Percentiles rank a stretch among this genome's conserved stretches.
Conservation (phyloP, 2,113 vertebrate genomes). For the Gavia stellata region DNA sequence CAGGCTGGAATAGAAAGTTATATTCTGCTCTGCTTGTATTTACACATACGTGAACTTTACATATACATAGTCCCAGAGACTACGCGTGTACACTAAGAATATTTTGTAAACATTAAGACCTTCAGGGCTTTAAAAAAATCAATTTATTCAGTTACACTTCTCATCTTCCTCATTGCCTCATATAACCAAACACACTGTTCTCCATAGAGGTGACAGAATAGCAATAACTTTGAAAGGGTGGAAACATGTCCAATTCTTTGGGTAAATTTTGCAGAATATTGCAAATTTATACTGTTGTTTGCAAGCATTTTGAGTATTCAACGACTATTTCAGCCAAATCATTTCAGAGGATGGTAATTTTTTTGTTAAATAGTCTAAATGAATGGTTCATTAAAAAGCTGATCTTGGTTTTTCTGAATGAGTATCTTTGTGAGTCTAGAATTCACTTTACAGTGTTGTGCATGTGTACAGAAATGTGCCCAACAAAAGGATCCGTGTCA, state of each 20-base stretch:
- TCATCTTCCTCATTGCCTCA: neutral
- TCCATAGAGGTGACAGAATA: neutral
- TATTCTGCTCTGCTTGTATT: neutral
- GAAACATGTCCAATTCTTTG: neutral
- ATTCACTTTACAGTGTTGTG: neutral
- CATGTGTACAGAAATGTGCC: neutral
- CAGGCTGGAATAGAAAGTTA: neutral
- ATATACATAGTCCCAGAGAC: neutral
- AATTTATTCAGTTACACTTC: neutral
- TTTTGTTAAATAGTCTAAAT: neutral
- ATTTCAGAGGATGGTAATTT: neutral
- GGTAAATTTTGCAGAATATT: neutral
- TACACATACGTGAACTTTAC: neutral
- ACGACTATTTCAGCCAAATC: neutral
- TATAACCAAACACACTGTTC: neutral
- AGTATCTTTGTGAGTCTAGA: neutral
- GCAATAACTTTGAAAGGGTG: neutral
- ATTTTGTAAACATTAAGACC: neutral
- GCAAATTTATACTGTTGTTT: neutral
- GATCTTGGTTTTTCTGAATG: neutral
- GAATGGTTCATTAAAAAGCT: neutral
- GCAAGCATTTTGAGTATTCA: neutral
- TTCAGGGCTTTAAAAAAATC: neutral
- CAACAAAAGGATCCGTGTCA: neutral
- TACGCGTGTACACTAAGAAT: neutral